Base-by-base conservation (phyloP, 2,888 invertebrate species). In the Caenorhabditis japonica region DNA sequence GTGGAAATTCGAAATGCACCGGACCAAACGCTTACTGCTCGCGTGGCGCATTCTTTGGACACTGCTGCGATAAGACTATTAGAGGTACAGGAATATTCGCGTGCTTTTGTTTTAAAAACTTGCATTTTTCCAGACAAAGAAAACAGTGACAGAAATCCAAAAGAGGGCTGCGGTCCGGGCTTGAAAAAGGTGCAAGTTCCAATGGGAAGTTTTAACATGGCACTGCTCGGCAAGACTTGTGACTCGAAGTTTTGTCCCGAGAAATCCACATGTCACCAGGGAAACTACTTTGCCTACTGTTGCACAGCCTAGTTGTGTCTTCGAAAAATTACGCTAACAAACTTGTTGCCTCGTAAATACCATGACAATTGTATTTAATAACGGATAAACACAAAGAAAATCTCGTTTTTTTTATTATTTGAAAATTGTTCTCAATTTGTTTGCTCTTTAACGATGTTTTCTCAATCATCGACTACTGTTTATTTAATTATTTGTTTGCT, bases 211-310 rank as follows among this genome's bases (percentile, higher is more conserved):
- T 66, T 49, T 39, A 12, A 33, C n/a, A n/a, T 56, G n/a, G 51
- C 66, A 17, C 52, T 68, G 19, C 44, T 68, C 19, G 66, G 66
- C 4, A 68, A 68, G 19, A 41, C 66, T 1, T 68, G 66, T 17
- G 49, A 8, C 25, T 68, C 66, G 8, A 51, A 38, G 10, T 58
- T 68, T 19, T 68, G 66, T 21, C 66, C 66, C 1, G 23, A 58
- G n/a, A 51, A 51, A 19, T 43, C 66, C 13, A 68, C 66, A 21
- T 68, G 66, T 30, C 66, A 68, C 36, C 66, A 68, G 23, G 66
- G 66, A 23, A 52, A 68, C 36, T 68, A 44, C 33, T 58, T 44
- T 19, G 66, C 66, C 15, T 68, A 58, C 21, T 68, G 66, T 13
- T 68, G 66, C 25, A 36, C 23, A 7, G 39, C 46, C 4, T 17